Percentiles rank a stretch among this genome's conserved stretches.
Conservation (phyloP, 1,140 invertebrate genomes). For the Pomacea maculata region DNA sequence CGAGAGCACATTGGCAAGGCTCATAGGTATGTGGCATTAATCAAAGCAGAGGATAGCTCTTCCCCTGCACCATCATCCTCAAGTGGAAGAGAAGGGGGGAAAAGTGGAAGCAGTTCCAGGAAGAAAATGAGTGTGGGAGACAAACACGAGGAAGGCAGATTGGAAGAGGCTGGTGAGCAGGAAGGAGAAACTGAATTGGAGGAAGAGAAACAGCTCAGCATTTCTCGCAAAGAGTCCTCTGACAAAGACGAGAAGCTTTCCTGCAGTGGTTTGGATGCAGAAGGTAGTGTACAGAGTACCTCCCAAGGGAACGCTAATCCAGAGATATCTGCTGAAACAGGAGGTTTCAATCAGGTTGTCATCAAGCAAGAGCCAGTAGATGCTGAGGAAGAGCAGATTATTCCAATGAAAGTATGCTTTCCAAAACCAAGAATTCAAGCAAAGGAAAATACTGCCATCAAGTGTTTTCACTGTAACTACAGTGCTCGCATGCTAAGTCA, state of each 20-base stretch:
- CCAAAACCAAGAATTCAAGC: background rate
- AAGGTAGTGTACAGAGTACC: background rate
- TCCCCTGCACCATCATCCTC: conserved; percentile 24
- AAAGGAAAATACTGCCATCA: conserved; percentile 32
- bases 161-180: background rate
- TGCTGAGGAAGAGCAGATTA: conserved; percentile 13
- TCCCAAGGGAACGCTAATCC: no score
- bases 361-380: conserved; percentile 39
- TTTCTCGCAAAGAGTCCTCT: background rate
- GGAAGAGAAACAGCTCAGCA: background rate
- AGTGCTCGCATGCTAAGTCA: conserved; percentile 30
- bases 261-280: background rate
- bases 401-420: conserved; percentile 15
- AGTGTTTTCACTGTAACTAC: conserved; percentile 55
- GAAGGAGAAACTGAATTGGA: background rate
- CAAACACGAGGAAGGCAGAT: conserved; percentile 27
- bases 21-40: conserved; percentile 54
- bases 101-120: background rate
- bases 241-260: background rate
- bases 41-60: conserved; percentile 45
- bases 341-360: conserved; percentile 13
- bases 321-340: background rate
- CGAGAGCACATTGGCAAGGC: conserved; percentile 45
- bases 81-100: conserved; percentile 5
- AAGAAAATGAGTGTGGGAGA: background rate